A percentile compares a stretch with the other conserved stretches of the same genome.
Evolutionary conservation across 1,140 invertebrate genomes (phyloP).

Genomic region (Zaprionus inermis): DNA sequence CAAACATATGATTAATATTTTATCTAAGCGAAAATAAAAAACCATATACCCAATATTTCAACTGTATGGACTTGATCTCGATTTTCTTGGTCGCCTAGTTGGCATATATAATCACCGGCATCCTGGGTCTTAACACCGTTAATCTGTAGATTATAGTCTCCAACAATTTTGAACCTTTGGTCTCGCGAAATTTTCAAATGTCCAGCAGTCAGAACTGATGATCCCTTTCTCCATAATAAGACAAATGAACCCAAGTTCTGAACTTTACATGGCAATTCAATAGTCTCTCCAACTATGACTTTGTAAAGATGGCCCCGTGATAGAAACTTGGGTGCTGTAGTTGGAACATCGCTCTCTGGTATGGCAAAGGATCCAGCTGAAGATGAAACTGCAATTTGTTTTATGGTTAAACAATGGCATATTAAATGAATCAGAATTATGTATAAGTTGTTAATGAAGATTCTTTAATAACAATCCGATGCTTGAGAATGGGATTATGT

Average conservation of each 20-base stretch:
- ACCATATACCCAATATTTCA: constrained; percentile 85
- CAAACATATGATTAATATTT: not conserved
- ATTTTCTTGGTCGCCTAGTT: constrained; percentile 85
- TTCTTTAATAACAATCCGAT: not conserved
- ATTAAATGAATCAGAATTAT: constrained; percentile 6
- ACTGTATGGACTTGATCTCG: constrained; percentile 85
- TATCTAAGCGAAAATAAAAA: not conserved
- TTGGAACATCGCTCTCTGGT: constrained; percentile 69
- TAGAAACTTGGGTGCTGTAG: constrained; percentile 87
- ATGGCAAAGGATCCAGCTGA: constrained; percentile 64
- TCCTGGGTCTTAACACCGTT: constrained; percentile 86
- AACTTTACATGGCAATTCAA: constrained; percentile 90
- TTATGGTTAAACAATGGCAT: not conserved
- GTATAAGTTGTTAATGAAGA: not conserved
- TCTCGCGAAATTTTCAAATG: constrained; percentile 87
- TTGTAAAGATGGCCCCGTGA: constrained; percentile 89
- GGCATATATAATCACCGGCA: constrained; percentile 85
- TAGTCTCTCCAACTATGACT: constrained; percentile 90
- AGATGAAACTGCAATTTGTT: constrained; percentile 20
- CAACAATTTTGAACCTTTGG: constrained; percentile 86
- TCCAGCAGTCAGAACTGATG: constrained; percentile 86
- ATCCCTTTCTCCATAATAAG: constrained; percentile 87
- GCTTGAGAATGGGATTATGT: constrained; percentile 12
- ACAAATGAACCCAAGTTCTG: constrained; percentile 88
- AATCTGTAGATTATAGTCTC: constrained; percentile 87